These are phyloP conservation scores for Apamea monoglypha DNA, from an alignment of 2,888 invertebrate species.

Conservation along the genomic window DNA sequence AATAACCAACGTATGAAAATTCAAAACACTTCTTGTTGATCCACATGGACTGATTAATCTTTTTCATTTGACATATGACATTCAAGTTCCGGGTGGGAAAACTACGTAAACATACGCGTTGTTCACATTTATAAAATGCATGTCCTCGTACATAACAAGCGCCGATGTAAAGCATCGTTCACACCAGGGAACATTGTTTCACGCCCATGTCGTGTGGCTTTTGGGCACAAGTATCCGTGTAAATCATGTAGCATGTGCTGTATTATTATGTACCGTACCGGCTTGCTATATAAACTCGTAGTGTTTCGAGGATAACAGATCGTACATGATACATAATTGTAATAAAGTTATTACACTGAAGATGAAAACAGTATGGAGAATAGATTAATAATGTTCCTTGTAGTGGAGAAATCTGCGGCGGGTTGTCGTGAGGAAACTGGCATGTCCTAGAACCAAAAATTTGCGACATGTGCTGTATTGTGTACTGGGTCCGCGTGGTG, in stretches of 20 bases:
- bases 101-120: neutral
- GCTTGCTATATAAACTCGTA: neutral
- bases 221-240: constrained; percentile 33
- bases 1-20: too few species aligned
- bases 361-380: neutral
- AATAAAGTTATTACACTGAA: neutral
- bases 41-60: neutral
- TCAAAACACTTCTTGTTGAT: neutral
- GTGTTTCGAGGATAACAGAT: neutral
- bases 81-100: neutral
- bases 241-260: constrained; percentile 48
- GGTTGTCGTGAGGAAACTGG: too few species aligned
- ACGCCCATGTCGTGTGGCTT: constrained; percentile 39
- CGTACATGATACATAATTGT: neutral
- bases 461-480: too few species aligned
- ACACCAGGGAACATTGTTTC: constrained; percentile 44
- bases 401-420: neutral
- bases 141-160: neutral
- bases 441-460: too few species aligned
- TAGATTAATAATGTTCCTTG: neutral
- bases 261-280: constrained; percentile 2
- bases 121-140: constrained; percentile 11
- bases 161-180: constrained; percentile 37
- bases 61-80: neutral
- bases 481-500: too few species aligned